phyloP scores from a whole-genome alignment of 2,888 invertebrate genomes.

The Sesia bembeciformis region DNA sequence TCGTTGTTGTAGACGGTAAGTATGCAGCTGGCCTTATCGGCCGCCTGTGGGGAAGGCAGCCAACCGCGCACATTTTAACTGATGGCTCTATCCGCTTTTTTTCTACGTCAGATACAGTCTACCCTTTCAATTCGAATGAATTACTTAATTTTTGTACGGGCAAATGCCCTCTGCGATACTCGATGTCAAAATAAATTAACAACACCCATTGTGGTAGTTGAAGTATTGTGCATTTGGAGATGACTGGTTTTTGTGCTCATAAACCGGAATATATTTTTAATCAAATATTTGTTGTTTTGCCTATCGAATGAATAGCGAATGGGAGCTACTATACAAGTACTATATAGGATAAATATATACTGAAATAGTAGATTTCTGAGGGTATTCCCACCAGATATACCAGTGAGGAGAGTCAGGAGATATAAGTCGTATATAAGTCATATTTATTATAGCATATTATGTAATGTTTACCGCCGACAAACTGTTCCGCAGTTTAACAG shows the following conservation, averaged over 20 bases:
- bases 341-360: too few relatives aligned
- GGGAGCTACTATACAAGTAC: background rate
- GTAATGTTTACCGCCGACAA: too few relatives aligned
- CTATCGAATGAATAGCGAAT: background rate
- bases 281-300: conserved; percentile 28
- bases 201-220: conserved; percentile 44
- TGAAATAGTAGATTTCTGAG: too few relatives aligned
- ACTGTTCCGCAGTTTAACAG: too few relatives aligned
- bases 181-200: conserved; percentile 62
- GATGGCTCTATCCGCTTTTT: conserved; percentile 58
- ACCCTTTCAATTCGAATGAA: conserved; percentile 69
- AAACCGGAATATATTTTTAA: conserved; percentile 27
- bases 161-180: conserved; percentile 42
- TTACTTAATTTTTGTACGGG: conserved; percentile 67
- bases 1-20: conserved; percentile 12
- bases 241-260: conserved; percentile 31
- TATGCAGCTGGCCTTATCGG: conserved; percentile 7
- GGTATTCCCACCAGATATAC: too few relatives aligned
- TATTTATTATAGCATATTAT: too few relatives aligned
- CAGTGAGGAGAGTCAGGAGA: too few relatives aligned
- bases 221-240: conserved; percentile 32
- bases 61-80: conserved; percentile 53
- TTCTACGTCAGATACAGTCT: conserved; percentile 58
- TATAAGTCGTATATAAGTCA: too few relatives aligned
- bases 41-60: conserved; percentile 47